Evolutionary conservation across 2,888 invertebrate species (phyloP).

Genomic region (Amiota minor): DNA sequence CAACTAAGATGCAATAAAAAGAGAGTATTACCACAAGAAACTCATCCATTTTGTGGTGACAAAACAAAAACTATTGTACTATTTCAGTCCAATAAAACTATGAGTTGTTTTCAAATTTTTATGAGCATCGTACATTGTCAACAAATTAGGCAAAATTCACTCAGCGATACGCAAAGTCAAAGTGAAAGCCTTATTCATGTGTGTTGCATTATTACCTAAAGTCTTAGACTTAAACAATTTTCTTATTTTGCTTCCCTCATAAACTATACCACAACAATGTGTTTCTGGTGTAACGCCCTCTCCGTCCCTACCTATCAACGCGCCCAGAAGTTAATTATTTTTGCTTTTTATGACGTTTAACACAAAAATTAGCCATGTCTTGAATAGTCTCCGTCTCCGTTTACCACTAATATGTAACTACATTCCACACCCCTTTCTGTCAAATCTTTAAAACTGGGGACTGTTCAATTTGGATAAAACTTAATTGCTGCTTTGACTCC

Average conservation of each 20-base stretch:
- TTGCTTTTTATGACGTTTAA: conserved; percentile 20
- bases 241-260: too few species aligned
- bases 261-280: too few species aligned
- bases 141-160: conserved; percentile 4
- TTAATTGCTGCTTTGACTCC: conserved; percentile 11
- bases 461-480: conserved; percentile 17
- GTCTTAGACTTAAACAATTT: too few species aligned
- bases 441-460: not conserved
- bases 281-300: too few species aligned
- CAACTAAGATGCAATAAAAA: too few species aligned
- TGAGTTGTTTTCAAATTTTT: not conserved
- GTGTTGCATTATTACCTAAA: not conserved
- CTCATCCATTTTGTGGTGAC: too few species aligned
- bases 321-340: not conserved
- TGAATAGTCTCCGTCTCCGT: not conserved
- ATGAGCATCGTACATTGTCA: conserved; percentile 7
- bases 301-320: too few species aligned
- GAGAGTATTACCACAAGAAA: too few species aligned
- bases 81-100: too few species aligned
- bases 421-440: not conserved
- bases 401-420: not conserved
- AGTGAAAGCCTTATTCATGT: conserved; percentile 20
- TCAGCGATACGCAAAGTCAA: not conserved
- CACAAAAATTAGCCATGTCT: not conserved
- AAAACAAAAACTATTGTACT: too few species aligned